Base-by-base conservation (phyloP, 2,888 invertebrate species). In the Pseudolycoriella hygida region DNA sequence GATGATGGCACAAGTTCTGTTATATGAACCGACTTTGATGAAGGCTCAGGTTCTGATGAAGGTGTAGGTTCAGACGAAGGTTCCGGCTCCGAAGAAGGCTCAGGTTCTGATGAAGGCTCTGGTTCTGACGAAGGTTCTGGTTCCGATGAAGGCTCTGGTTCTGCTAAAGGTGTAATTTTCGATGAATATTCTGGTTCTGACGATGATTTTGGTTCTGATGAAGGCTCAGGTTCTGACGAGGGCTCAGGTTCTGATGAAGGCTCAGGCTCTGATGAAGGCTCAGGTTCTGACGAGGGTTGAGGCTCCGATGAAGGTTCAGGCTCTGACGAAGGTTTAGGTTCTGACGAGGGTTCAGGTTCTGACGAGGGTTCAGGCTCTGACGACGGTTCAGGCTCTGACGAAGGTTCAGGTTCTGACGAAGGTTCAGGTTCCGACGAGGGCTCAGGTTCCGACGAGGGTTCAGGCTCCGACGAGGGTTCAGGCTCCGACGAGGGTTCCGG, bases 21-120 rank as follows among this genome's bases (percentile, higher is more conserved):
- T n/a, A n/a, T n/a, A n/a, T n/a, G n/a, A n/a, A n/a, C n/a, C n/a
- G n/a, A n/a, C n/a, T n/a, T n/a, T n/a, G n/a, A n/a, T n/a, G 30
- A 30, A 10, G 52, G 2, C 17, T 43, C 43, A 8, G 67, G 56
- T 54, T 60, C 56, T 2, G 61, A 50, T 49, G 59, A 59, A 3
- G 64, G 56, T 51, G 58, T 60, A 19, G 61, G 57, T 48, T 58
- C 60, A 5, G 63, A 55, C 48, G 67, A 67, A 0, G 61, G 58
- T 50, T 61, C 62, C 8, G 66, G 43, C 19, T 48, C 48, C 3
- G 17, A 14, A 17, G 47, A 50, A 10, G 57, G 55, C 47, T 62
- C 59, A 1, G 64, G 57, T 41, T 61, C 57, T 2, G 62, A 10
- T 18, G 45, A 11, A 10, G 37, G 37, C 31, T 47, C 39, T 15